Evolutionary conservation across 2,113 vertebrate genomes (phyloP).

Genomic region (Phoenicopterus ruber): DNA sequence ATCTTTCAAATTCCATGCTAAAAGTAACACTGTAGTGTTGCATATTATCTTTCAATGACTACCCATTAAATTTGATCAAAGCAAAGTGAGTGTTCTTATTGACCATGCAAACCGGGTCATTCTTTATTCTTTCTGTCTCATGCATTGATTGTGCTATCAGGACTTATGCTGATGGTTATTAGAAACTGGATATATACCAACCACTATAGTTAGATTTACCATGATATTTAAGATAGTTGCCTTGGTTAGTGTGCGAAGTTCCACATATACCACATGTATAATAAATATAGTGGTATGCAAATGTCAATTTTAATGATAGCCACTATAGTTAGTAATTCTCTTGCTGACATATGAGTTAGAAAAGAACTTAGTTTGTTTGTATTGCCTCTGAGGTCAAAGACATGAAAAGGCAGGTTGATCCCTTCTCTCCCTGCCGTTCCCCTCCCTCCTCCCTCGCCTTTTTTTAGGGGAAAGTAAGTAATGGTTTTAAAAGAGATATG

Average conservation of each 20-base stretch:
- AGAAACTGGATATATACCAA: not conserved
- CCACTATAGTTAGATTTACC: not conserved
- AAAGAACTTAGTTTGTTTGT: not conserved
- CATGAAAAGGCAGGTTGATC: not conserved
- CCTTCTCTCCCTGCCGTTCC: not conserved
- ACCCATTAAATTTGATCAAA: conserved; percentile 16
- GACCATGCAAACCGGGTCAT: conserved; percentile 11
- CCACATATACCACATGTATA: not conserved
- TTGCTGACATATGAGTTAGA: not conserved
- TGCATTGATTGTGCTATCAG: conserved; percentile 13
- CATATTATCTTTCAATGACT: conserved; percentile 31
- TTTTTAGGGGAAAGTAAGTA: not conserved
- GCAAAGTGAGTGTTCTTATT: conserved; percentile 21
- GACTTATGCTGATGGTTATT: not conserved
- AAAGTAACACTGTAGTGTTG: not conserved
- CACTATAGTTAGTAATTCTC: not conserved
- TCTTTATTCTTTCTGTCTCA: conserved; percentile 7
- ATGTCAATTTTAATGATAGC: not conserved
- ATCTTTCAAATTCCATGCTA: not conserved
- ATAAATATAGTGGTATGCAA: not conserved
- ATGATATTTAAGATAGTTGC: not conserved
- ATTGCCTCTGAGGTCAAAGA: not conserved
- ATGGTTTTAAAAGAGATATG: not conserved
- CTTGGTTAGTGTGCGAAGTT: not conserved
- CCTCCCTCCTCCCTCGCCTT: fast-evolving